These are phyloP conservation scores for Tipula lateralis DNA, from an alignment of 2,888 invertebrate species.

Conservation along the genomic window DNA sequence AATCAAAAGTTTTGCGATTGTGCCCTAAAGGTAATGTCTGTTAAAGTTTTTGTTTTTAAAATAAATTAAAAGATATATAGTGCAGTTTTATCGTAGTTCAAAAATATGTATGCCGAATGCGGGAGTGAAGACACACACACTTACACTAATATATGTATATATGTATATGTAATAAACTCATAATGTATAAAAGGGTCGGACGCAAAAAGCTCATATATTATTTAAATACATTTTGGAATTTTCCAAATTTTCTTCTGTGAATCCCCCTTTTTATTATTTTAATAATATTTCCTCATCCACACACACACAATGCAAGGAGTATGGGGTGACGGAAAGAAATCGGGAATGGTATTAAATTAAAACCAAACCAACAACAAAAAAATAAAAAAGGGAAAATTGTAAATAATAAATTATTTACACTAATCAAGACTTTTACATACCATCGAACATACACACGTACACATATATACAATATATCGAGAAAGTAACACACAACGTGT, in stretches of 20 bases:
- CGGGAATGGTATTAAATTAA: neutral
- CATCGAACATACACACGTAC: neutral
- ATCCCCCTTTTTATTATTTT: conserved; percentile 19
- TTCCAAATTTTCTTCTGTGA: neutral
- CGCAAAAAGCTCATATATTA: conserved; percentile 6
- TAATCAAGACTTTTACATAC: conserved; percentile 9
- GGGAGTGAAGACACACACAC: neutral
- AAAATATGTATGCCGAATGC: neutral
- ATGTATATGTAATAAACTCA: no score
- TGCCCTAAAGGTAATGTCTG: neutral
- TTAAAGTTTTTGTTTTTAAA: neutral
- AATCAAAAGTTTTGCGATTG: neutral
- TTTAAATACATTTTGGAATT: neutral
- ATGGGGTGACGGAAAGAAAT: neutral
- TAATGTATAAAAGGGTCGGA: neutral
- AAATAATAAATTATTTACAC: conserved; percentile 24
- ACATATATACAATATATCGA: neutral
- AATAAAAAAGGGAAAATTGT: neutral
- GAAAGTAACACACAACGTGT: neutral
- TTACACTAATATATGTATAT: neutral
- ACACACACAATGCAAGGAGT: neutral
- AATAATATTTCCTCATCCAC: neutral
- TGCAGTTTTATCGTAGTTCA: neutral
- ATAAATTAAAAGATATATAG: neutral
- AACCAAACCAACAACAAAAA: neutral